A percentile compares a stretch with the other conserved stretches of the same genome.
Evolutionary conservation across 2,888 invertebrate genomes (phyloP).

Genomic region (Linnaemya vulpina): DNA sequence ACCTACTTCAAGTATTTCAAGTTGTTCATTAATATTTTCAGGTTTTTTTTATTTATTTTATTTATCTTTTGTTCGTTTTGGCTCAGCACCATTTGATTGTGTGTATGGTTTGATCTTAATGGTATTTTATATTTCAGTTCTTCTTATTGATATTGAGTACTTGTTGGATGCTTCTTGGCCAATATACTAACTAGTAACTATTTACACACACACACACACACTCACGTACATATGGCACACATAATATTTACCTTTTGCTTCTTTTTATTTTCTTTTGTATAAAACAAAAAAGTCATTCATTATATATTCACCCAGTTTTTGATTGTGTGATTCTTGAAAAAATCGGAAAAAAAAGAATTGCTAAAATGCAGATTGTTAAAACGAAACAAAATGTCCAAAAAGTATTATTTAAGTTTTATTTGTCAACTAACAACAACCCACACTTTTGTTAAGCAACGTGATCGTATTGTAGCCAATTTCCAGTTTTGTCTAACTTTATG

Average conservation of each 20-base stretch:
- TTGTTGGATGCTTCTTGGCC: conserved; percentile 24
- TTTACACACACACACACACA: too few relatives aligned
- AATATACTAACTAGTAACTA: neutral
- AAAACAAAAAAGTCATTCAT: conserved; percentile 10
- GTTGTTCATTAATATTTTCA: conserved; percentile 67
- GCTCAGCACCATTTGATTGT: conserved; percentile 16
- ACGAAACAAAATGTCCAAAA: conserved; percentile 10
- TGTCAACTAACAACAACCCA: conserved; percentile 44
- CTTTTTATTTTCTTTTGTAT: conserved; percentile 30
- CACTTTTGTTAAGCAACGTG: conserved; percentile 30
- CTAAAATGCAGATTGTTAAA: conserved; percentile 33
- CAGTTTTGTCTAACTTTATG: conserved; percentile 24
- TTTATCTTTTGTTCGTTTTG: conserved; percentile 17
- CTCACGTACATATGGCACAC: neutral
- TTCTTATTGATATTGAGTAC: conserved; percentile 34
- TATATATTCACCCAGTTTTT: conserved; percentile 39
- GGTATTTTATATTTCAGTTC: conserved; percentile 5
- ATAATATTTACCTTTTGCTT: conserved; percentile 13
- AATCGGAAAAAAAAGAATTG: conserved; percentile 21
- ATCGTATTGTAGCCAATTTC: conserved; percentile 41
- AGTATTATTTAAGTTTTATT: conserved; percentile 6
- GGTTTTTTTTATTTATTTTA: conserved; percentile 37
- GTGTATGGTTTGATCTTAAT: conserved; percentile 16
- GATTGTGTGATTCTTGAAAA: conserved; percentile 47
- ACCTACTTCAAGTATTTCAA: conserved; percentile 71